Base-by-base conservation (phyloP, 1,140 invertebrate genomes). In the Drosophila lowei region DNA sequence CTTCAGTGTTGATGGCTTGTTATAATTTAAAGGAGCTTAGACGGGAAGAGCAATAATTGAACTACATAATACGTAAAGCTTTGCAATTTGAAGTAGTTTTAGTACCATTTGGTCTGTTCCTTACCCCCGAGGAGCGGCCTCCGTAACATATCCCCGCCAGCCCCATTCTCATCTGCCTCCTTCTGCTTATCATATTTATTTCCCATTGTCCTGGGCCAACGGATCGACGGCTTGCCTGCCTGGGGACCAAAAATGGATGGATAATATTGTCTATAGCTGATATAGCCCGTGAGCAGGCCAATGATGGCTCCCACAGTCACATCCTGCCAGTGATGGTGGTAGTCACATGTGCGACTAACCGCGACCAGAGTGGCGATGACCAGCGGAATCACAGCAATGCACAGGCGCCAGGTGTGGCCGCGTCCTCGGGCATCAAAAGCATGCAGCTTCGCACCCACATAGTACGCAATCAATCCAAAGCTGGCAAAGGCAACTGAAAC, bases 251-350 rank as follows among this genome's bases (percentile, higher is more conserved):
- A 89, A 18, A 91, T 76, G 13, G 94, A 92, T 48, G 95, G 96
- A 91, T 95, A 97, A 88, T 96, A 96, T 88, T 96, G 95, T 44
- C 95, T 92, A 78, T 97, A 97, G 75, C 94, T 95, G 8, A 94
- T 64, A 44, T 94, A 94, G 1, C 94, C 93, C 25, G 94, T 90
- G 1, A 91, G 64, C 28, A 94, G 91, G n/a, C 96, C 96, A 50
- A 97, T 91, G 0, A 94, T 23, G 1, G 94, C 94, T 1, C 96
- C 96, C 21, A 94, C 94, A 1, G 93, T 90, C 5, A 97, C 95
- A 93, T 97, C 96, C 94, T 97, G 95, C 96, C 96, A 97, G 89
- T 98, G 97, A 92, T 98, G 97, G 91, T 97, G 96, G 91, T 97
- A 97, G 91, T 98, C 97, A 77, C 95, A 96, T 6, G 94, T 97